Base-by-base conservation (phyloP, 2,113 vertebrate genomes). In the Equus przewalskii region DNA sequence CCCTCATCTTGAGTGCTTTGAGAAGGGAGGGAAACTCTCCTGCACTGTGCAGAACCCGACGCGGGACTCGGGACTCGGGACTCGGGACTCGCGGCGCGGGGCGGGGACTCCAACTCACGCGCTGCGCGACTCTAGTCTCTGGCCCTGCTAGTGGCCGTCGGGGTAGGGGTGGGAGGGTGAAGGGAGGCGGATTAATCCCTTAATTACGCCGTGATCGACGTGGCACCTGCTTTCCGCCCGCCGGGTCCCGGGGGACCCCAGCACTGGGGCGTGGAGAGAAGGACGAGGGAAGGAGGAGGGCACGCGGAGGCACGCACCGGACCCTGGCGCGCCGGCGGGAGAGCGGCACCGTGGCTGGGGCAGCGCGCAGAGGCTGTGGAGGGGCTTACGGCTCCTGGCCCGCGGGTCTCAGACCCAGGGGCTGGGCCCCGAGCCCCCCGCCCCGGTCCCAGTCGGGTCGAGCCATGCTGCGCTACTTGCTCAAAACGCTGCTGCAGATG, bases 401-500 rank as follows among this genome's bases (percentile, higher is more conserved):
- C 97, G 56, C 79, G 97, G 97, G 97, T 96, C 97, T 81, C 60
- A n/a, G 97, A 97, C 97, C 97, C 96, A 60, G 93, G 93, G 97
- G 70, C 96, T 84, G 96, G 67, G 93, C 6, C 30, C 81, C 16
- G 83, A 91, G 97, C 86, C 96, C 96, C 95, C 69, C 0, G 13
- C 67, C 19, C 56, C 22, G 22, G 4, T 0, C 91, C 4, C 93
- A 2, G 89, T 4, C 73, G 69, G 56, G 93, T 12, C n/a, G 79
- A 89, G 95, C 70, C 94, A 99, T 99, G 99, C 98, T 99, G 98
- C 99, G 99, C 87, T 99, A 99, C 98, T 99, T 99, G 98, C 99
- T 99, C 96, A 99, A 99, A 98, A 99, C 99, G 65, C 99, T 99
- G 96, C 99, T 99, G 97, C 99, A 99, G 99, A 99, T 99, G 99